These are phyloP conservation scores for Vidua chalybeata DNA, from an alignment of 2,113 vertebrate species.

Conservation along the genomic window DNA sequence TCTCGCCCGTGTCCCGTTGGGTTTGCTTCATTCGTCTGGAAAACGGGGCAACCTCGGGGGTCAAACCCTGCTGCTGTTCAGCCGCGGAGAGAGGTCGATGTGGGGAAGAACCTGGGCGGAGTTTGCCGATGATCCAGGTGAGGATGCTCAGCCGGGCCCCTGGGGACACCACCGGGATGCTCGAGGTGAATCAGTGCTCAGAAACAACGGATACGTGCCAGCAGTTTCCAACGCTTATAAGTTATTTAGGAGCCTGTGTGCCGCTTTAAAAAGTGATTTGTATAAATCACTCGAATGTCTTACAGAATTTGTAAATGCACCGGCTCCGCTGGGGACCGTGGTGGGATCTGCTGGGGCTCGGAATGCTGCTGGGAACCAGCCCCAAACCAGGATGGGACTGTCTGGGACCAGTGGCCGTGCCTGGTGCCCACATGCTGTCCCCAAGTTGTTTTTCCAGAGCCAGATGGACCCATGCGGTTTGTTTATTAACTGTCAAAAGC, in stretches of 20 bases:
- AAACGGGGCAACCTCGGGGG: neutral
- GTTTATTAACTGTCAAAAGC: conserved; percentile 1
- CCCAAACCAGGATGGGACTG: fast-evolving
- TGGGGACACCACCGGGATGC: neutral
- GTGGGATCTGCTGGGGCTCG: fast-evolving
- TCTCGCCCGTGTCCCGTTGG: fast-evolving
- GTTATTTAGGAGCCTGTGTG: neutral
- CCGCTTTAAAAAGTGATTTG: neutral
- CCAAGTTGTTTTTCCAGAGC: conserved; percentile 11
- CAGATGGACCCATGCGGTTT: neutral
- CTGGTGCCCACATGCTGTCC: neutral
- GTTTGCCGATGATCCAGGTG: neutral
- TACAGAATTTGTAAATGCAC: neutral
- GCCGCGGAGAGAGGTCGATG: fast-evolving
- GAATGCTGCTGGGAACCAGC: neutral
- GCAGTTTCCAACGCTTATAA: neutral
- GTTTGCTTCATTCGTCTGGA: neutral
- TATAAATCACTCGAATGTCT: neutral
- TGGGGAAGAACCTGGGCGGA: fast-evolving
- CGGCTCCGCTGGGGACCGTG: fast-evolving
- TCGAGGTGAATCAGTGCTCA: neutral
- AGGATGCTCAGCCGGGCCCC: fast-evolving
- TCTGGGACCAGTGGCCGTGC: neutral
- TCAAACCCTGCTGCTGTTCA: neutral
- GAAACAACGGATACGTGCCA: neutral